Evolutionary conservation across 53 echinoderm and acorn worm species (phyloP).

Genomic region (Zoroaster sp.): DNA sequence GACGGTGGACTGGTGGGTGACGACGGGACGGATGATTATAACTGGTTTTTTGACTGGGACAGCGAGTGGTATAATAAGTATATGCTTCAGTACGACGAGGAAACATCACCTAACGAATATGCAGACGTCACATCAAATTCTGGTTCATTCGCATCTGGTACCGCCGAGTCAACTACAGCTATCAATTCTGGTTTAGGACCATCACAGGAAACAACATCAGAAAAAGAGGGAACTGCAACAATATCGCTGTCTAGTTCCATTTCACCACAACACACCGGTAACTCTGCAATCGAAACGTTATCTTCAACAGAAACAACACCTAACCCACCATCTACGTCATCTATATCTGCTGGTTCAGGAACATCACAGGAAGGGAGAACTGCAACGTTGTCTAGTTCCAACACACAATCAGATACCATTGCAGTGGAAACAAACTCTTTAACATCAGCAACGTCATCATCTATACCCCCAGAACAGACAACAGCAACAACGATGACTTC

Average conservation of each 20-base stretch:
- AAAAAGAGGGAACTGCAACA: background rate
- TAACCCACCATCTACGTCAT: background rate
- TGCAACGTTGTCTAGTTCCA: too few species aligned
- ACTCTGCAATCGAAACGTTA: background rate
- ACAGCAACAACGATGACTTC: background rate
- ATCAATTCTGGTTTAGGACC: background rate
- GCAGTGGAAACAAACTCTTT: background rate
- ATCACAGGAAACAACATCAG: background rate
- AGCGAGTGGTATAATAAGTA: slow-evolving; percentile 39
- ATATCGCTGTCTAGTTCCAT: background rate
- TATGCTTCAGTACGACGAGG: background rate
- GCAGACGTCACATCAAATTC: background rate
- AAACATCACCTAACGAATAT: background rate
- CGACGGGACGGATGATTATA: slow-evolving; percentile 33
- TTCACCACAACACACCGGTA: too few species aligned
- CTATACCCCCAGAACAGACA: background rate
- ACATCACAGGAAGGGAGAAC: background rate
- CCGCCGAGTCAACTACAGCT: background rate
- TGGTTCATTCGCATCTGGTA: background rate
- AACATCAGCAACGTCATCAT: background rate
- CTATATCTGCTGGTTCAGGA: background rate
- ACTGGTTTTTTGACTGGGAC: slow-evolving; percentile 72
- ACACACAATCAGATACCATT: background rate
- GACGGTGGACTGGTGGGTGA: slow-evolving; percentile 57
- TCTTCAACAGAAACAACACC: background rate